These are phyloP conservation scores for Aphidoletes aphidimyza DNA, from an alignment of 2,888 invertebrate species.

Conservation along the genomic window DNA sequence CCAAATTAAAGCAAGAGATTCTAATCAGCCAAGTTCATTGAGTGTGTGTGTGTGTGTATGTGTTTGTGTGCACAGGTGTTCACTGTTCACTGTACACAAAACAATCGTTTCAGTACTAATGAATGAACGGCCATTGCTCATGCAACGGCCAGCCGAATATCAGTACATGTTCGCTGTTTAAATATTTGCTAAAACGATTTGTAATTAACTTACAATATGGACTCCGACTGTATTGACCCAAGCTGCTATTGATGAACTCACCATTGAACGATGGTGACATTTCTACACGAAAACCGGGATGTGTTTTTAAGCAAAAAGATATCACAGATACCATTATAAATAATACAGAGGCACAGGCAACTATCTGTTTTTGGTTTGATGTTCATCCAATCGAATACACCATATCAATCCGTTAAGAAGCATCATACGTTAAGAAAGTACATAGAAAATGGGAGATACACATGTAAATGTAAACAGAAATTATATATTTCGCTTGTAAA, in stretches of 20 bases:
- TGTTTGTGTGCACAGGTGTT: no score
- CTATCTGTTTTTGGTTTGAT: conserved; percentile 71
- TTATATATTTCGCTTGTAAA: neutral
- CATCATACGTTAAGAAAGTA: neutral
- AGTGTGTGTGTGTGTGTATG: no score
- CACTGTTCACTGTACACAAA: no score
- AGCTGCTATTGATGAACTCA: conserved; percentile 18
- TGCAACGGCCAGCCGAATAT: no score
- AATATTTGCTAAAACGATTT: neutral
- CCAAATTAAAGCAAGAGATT: neutral
- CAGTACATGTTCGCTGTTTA: neutral
- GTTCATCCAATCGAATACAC: neutral
- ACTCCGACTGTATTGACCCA: conserved; percentile 16
- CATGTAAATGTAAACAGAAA: neutral
- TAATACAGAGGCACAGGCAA: conserved; percentile 92
- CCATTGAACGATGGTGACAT: neutral
- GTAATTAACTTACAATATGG: neutral
- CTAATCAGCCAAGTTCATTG: neutral
- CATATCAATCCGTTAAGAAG: neutral
- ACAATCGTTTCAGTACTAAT: no score
- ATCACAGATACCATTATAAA: conserved; percentile 97
- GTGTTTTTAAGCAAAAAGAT: conserved; percentile 99
- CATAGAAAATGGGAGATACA: no score
- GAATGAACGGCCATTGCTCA: no score
- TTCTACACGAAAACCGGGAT: conserved; percentile 95